Base-by-base conservation (phyloP, 2,797 vertebrate genomes). In the Nasua narica region DNA sequence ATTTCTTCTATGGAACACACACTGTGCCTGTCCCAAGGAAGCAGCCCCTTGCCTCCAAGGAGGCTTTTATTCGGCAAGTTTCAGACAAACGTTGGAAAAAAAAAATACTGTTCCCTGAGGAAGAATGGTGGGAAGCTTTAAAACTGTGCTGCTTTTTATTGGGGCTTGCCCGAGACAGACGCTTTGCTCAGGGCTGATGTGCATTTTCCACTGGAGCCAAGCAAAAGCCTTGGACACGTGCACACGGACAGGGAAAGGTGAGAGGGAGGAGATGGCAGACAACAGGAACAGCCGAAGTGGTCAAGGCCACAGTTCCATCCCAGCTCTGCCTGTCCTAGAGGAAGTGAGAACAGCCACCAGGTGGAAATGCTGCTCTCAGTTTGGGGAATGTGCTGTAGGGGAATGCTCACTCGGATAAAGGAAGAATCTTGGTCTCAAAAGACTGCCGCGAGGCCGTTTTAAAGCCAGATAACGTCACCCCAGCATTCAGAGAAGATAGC, bases 361-460 rank as follows among this genome's bases (percentile, higher is more conserved):
- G 94, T 52, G 32, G 29, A 40, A 16, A 81, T 0, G 0, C 32
- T 2, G 40, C 67, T 83, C 3, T 50, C 15, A 0, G 0, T 5
- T 2, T 54, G 77, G 50, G 35, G n/a, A 43, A 3, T 3, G 3
- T 6, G 25, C 27, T 13, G 7, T 2, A 23, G 56, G 54, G n/a
- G 19, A 19, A 4, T 0, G 4, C 2, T 4, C 1, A 0, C 32
- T 12, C 2, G 21, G 23, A 29, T 50, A 7, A 50, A 43, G 46
- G 23, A 50, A 15, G 14, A 18, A 46, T 0, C 9, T 21, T 37
- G 25, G 37, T 62, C n/a, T 56, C 4, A 35, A 62, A 81, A 29
- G 10, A 19, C 62, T 50, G 27, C 27, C 7, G 2, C 0, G 1
- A 13, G 29, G 9, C 76, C 2, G 12, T 54, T 43, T 52, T 52